Percentiles rank a stretch among this genome's conserved stretches.
phyloP scores from a whole-genome alignment of 2,797 vertebrate species.

The Spizella passerina region DNA sequence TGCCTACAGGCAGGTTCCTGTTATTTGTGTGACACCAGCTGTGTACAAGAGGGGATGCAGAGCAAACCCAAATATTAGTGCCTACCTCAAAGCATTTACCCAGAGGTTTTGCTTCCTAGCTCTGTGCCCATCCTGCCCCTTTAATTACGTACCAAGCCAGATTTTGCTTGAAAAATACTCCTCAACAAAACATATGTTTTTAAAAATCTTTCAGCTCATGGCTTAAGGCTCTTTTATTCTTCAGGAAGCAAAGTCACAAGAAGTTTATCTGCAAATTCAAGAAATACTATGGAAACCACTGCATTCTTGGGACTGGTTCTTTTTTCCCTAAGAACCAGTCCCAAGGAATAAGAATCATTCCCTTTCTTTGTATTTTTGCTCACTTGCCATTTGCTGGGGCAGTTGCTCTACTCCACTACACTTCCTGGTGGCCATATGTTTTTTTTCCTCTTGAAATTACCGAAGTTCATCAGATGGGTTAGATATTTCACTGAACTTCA shows the following conservation, averaged over 20 bases:
- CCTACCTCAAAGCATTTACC: background rate
- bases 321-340: too few relatives aligned
- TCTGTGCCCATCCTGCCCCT: background rate
- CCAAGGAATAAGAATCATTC: too few relatives aligned
- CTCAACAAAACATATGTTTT: background rate
- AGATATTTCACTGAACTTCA: background rate
- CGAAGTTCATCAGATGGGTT: background rate
- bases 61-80: background rate
- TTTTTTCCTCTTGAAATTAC: background rate
- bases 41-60: background rate
- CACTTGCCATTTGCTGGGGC: background rate
- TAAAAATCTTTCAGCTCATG: background rate
- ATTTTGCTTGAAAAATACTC: background rate
- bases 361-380: background rate
- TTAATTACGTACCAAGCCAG: background rate
- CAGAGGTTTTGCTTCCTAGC: background rate
- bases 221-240: background rate
- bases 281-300: background rate
- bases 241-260: background rate
- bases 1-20: background rate
- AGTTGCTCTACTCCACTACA: background rate
- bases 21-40: background rate
- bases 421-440: background rate
- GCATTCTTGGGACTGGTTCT: too few relatives aligned
- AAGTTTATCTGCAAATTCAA: background rate